Base-by-base conservation (phyloP, 2,888 invertebrate species). In the Watsonalla binaria region DNA sequence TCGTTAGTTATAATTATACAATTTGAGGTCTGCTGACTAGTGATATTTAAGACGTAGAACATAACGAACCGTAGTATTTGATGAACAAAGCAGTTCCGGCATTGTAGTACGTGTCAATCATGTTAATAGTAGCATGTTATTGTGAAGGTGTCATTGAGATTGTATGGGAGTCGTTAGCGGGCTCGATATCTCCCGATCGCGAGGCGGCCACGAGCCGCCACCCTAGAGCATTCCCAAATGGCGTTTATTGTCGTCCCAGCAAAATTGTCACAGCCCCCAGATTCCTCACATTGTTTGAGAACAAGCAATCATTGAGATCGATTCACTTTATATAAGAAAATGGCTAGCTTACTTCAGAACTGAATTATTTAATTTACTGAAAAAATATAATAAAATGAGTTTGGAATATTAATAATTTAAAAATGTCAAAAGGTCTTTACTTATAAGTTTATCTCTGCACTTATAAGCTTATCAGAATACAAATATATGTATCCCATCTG, bases 151-250 rank as follows among this genome's bases (percentile, higher is more conserved):
- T 65, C 61, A 65, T 74, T 74, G 71, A 69, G 61, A 61, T 60
- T 63, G 62, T 68, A 65, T 59, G 62, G 69, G 61, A 65, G 68
- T 68, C 70, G 65, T 71, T 67, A 70, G 66, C 66, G 67, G 65
- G 62, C 63, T 60, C 60, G 62, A 63, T 59, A 67, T 69, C 63
- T 66, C 65, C 62, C 61, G 65, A 61, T 66, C 63, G 56, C 57
- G 58, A 59, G 46, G 49, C 49, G 54, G 59, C 51, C 45, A 56
- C 54, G 46, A 51, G 46, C 61, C 61, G 55, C 54, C 24, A 24
- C 24, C 24, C 24, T 24, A 58, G 62, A 53, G 54, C 58, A 70
- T 54, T 67, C 73, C 76, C 72, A 57, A 64, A 63, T 70, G 72
- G 58, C 60, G 55, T 60, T 68, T 68, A 69, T 76, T 77, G 74